Conservation (phyloP, 2,113 vertebrate genomes). For the Athene noctua region DNA sequence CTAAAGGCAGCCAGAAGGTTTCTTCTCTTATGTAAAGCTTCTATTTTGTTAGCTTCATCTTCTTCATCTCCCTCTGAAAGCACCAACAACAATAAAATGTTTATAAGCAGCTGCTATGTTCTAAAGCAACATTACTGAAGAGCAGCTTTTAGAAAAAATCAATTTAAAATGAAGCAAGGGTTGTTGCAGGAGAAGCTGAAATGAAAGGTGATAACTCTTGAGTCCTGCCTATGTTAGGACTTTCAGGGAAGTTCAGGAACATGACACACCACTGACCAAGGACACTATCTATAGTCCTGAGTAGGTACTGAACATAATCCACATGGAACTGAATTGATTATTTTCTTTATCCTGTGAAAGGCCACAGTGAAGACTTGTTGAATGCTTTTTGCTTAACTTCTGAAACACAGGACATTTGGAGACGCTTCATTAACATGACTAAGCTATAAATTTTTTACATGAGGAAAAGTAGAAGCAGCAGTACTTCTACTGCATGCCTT, state of each 20-base stretch:
- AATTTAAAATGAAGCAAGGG: not conserved
- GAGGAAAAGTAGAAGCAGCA: not conserved
- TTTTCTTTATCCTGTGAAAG: not conserved
- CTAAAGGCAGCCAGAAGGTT: constrained; percentile 97
- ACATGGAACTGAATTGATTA: not conserved
- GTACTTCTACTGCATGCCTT: not conserved
- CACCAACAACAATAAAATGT: not conserved
- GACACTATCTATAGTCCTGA: not conserved
- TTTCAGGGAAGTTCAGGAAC: not conserved
- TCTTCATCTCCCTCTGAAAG: constrained; percentile 95
- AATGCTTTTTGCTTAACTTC: not conserved
- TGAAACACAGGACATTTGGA: not conserved
- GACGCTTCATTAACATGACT: not conserved
- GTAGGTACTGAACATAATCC: not conserved
- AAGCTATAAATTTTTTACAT: not conserved
- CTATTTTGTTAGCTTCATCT: constrained; percentile 99
- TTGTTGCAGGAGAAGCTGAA: not conserved
- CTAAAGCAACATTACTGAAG: not conserved
- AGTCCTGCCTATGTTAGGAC: not conserved
- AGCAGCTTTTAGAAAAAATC: not conserved
- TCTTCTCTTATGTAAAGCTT: constrained; percentile 98
- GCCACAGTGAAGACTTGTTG: not conserved
- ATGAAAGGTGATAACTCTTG: not conserved
- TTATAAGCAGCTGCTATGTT: not conserved
- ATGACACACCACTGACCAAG: not conserved